Percentiles rank a stretch among this genome's conserved stretches.
Conservation (phyloP, 2,113 vertebrate genomes). For the Calidris pugnax region DNA sequence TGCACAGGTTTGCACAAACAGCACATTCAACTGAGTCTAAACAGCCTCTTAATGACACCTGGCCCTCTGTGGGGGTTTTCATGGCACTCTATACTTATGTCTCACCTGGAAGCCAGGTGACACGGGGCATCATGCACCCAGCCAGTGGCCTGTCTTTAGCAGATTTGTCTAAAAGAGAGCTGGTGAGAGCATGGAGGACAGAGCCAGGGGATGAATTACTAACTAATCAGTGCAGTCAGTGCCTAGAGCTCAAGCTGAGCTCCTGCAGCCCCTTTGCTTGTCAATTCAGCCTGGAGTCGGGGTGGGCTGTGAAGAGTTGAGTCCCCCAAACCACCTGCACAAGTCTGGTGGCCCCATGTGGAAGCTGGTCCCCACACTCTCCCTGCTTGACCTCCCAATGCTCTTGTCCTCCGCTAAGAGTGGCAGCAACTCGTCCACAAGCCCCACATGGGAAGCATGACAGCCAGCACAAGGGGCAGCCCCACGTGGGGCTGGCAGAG, state of each 20-base stretch:
- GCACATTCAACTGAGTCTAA: neutral
- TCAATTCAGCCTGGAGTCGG: neutral
- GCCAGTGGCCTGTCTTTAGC: neutral
- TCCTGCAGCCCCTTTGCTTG: neutral
- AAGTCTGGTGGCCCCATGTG: neutral
- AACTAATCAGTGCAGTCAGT: neutral
- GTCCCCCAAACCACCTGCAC: neutral
- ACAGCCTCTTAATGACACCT: neutral
- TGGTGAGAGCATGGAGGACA: neutral
- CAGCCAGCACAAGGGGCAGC: neutral
- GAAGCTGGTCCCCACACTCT: neutral
- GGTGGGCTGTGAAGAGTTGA: neutral
- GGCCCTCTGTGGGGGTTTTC: neutral
- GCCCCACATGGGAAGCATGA: neutral
- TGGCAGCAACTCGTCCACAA: accelerated
- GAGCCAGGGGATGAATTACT: neutral
- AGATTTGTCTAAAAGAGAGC: neutral
- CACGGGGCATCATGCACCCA: neutral
- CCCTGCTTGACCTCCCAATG: neutral
- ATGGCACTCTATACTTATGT: neutral
- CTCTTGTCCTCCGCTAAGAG: accelerated
- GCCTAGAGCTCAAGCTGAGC: neutral
- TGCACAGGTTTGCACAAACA: neutral
- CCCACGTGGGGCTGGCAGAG: neutral
- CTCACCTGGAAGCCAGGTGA: neutral